These are phyloP conservation scores for Drosophila anomelani DNA, from an alignment of 2,888 invertebrate species.

Conservation along the genomic window DNA sequence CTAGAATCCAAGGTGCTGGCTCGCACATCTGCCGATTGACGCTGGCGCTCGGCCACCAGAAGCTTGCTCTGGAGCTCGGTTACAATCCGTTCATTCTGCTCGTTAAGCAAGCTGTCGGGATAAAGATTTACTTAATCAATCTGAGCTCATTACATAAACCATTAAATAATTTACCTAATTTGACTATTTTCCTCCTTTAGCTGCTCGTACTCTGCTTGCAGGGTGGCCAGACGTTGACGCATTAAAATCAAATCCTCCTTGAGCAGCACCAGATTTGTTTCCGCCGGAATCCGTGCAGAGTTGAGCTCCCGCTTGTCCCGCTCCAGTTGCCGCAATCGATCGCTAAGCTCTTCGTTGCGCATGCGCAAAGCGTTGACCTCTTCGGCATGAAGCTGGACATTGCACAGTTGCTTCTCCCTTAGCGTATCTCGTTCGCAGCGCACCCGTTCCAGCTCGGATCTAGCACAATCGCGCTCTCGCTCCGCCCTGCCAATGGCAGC, in stretches of 20 bases:
- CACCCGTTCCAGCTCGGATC: conserved; percentile 86
- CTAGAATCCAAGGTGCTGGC: conserved; percentile 87
- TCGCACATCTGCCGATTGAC: conserved; percentile 87
- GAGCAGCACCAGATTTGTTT: conserved; percentile 86
- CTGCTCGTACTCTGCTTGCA: conserved; percentile 86
- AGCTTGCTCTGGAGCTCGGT: conserved; percentile 89
- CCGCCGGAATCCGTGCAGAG: conserved; percentile 85
- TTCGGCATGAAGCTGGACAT: conserved; percentile 84
- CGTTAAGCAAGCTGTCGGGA: conserved; percentile 88
- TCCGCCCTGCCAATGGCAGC: conserved; percentile 82
- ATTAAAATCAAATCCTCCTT: conserved; percentile 86
- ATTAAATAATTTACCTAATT: conserved; percentile 85
- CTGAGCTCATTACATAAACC: neutral
- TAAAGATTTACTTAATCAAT: conserved; percentile 69
- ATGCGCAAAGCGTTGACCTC: conserved; percentile 86
- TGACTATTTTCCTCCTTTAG: conserved; percentile 86
- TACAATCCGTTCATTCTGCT: conserved; percentile 91
- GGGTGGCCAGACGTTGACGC: conserved; percentile 85
- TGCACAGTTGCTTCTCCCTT: conserved; percentile 86
- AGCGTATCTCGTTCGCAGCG: conserved; percentile 87
- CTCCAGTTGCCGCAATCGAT: conserved; percentile 86
- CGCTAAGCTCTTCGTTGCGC: conserved; percentile 85
- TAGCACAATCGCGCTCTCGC: conserved; percentile 86
- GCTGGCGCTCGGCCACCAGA: conserved; percentile 87
- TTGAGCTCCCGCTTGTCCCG: conserved; percentile 86